phyloP scores from a whole-genome alignment of 1,140 invertebrate genomes.

The Zophobas atratus region DNA sequence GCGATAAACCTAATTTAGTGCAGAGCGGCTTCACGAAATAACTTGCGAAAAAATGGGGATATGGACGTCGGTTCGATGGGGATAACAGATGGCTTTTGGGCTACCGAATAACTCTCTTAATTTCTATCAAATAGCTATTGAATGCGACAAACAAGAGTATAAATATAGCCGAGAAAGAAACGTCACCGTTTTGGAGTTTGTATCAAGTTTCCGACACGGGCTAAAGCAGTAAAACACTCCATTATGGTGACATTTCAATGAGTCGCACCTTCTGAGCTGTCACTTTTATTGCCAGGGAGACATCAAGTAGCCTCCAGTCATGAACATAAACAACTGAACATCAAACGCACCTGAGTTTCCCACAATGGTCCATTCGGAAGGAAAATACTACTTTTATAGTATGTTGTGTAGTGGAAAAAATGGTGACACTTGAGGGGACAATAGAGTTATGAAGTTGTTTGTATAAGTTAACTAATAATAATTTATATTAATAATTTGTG shows the following conservation, averaged over 20 bases:
- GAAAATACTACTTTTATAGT: conserved; percentile 8
- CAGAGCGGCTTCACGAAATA: not conserved
- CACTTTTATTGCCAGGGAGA: conserved; percentile 61
- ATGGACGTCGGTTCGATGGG: not conserved
- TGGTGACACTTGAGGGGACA: not conserved
- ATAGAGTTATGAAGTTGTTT: not conserved
- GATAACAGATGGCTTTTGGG: not conserved
- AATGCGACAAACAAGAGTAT: conserved; percentile 14
- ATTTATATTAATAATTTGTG: no score
- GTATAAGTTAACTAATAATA: no score
- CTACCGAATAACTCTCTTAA: conserved; percentile 37
- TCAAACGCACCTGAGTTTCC: conserved; percentile 45
- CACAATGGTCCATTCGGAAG: no score
- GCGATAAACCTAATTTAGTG: conserved; percentile 9
- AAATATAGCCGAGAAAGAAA: conserved; percentile 41
- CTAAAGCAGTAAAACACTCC: conserved; percentile 62
- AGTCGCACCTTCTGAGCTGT: conserved; percentile 61
- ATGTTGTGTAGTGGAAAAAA: not conserved
- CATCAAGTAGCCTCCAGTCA: conserved; percentile 63
- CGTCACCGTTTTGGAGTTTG: conserved; percentile 52
- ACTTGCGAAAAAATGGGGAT: not conserved
- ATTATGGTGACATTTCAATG: conserved; percentile 65
- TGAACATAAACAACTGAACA: conserved; percentile 56
- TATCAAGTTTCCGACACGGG: conserved; percentile 61
- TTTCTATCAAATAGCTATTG: conserved; percentile 18